A percentile compares a stretch with the other conserved stretches of the same genome.
Conservation (phyloP, 2,113 vertebrate genomes). For the Chauna torquata region DNA sequence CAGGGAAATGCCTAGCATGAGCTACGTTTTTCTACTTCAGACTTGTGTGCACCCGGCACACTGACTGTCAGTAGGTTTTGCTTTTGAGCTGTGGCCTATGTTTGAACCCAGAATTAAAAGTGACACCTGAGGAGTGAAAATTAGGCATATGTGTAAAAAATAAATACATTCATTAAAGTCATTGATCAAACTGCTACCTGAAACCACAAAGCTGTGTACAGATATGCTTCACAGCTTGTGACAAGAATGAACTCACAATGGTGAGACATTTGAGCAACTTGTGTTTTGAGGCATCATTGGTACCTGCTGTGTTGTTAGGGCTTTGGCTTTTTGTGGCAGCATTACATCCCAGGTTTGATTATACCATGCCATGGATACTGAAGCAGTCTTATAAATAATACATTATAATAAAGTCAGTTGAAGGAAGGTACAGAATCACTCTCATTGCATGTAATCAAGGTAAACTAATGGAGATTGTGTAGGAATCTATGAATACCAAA, state of each 20-base stretch:
- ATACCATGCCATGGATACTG: not conserved
- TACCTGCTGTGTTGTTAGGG: not conserved
- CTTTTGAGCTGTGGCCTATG: not conserved
- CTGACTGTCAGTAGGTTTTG: not conserved
- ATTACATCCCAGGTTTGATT: not conserved
- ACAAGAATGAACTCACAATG: not conserved
- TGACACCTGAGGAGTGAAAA: not conserved
- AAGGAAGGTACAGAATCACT: not conserved
- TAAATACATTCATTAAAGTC: not conserved
- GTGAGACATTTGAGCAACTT: not conserved
- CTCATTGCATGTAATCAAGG: not conserved
- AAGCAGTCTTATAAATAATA: not conserved
- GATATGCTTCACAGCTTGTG: not conserved
- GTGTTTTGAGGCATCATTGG: rapidly evolving
- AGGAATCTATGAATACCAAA: constrained; percentile 13
- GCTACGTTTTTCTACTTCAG: not conserved
- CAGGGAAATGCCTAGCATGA: not conserved
- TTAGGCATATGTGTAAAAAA: not conserved
- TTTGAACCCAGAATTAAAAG: not conserved
- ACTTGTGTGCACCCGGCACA: not conserved
- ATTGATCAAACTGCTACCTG: not conserved
- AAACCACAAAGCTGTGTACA: not conserved
- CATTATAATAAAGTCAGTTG: not conserved
- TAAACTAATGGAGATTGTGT: not conserved
- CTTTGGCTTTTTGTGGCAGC: not conserved